Conservation (phyloP, 2,888 invertebrate species). For the Eutolmus rufibarbis region DNA sequence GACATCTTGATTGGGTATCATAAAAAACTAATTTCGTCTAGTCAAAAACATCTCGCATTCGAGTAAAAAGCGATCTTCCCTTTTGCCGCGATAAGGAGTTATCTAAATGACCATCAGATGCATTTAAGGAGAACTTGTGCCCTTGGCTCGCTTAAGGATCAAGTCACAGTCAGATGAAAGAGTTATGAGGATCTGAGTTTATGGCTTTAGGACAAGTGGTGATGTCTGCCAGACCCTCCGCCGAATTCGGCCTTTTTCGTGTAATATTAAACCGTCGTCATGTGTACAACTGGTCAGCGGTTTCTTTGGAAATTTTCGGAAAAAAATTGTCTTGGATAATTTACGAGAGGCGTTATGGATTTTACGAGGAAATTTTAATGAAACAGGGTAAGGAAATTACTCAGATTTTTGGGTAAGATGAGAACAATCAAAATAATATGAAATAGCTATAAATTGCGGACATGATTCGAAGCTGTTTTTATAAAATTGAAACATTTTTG, state of each 20-base stretch:
- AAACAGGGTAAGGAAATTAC: neutral
- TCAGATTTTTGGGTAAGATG: neutral
- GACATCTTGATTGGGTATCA: neutral
- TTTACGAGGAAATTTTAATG: neutral
- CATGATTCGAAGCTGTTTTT: neutral
- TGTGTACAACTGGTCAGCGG: neutral
- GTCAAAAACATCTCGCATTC: neutral
- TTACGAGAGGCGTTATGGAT: neutral
- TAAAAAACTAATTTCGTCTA: neutral
- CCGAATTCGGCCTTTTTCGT: neutral
- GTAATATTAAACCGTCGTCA: neutral
- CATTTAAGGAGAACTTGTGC: constrained; percentile 26
- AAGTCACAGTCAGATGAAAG: neutral
- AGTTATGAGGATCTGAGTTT: constrained; percentile 15
- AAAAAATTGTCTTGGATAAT: neutral
- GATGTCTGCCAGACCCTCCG: neutral
- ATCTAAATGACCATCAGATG: neutral
- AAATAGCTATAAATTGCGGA: neutral
- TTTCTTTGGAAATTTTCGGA: neutral
- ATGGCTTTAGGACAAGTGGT: constrained; percentile 20
- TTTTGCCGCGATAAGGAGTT: neutral
- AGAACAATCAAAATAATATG: neutral
- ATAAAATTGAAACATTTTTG: too few species aligned
- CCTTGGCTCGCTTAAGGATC: neutral
- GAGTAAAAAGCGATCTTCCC: neutral